Percentiles rank a stretch among this genome's conserved stretches.
Evolutionary conservation across 2,113 vertebrate species (phyloP).

Genomic region (Campylomormyrus tamandua): DNA sequence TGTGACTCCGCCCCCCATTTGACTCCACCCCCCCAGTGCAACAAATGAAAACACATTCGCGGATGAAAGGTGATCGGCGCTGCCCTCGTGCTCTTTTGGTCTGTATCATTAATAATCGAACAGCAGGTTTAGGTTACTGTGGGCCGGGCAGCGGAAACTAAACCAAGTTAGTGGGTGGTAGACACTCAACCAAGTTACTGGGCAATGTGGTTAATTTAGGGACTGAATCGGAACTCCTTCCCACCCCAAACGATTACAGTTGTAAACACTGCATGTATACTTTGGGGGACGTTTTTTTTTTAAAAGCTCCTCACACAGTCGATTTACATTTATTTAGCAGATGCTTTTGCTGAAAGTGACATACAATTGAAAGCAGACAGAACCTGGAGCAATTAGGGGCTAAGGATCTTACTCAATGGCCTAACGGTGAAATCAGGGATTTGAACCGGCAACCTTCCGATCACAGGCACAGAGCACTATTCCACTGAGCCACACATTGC

Average conservation of each 20-base stretch:
- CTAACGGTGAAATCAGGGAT: not conserved
- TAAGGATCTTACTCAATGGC: not conserved
- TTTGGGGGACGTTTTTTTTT: not conserved
- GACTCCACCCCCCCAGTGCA: not conserved
- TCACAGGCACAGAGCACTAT: not conserved
- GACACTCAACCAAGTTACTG: not conserved
- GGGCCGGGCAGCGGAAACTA: not conserved
- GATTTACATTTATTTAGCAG: not conserved
- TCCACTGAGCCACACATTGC: not conserved
- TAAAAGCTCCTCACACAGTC: not conserved
- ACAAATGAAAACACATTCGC: not conserved
- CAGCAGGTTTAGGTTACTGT: not conserved
- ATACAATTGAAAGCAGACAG: not conserved
- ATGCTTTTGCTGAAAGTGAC: not conserved
- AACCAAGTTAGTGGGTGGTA: not conserved
- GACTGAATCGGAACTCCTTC: not conserved
- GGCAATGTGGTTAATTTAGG: not conserved
- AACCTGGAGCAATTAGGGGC: not conserved
- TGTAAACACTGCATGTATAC: not conserved
- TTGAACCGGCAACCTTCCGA: not conserved
- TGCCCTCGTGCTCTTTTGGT: not conserved
- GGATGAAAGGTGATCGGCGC: conserved; percentile 33
- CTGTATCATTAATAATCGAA: conserved; percentile 5
- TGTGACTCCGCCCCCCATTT: not conserved
- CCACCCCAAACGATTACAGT: not conserved